Evolutionary conservation across 2,113 vertebrate genomes (phyloP).

Genomic region (Tachycineta bicolor): DNA sequence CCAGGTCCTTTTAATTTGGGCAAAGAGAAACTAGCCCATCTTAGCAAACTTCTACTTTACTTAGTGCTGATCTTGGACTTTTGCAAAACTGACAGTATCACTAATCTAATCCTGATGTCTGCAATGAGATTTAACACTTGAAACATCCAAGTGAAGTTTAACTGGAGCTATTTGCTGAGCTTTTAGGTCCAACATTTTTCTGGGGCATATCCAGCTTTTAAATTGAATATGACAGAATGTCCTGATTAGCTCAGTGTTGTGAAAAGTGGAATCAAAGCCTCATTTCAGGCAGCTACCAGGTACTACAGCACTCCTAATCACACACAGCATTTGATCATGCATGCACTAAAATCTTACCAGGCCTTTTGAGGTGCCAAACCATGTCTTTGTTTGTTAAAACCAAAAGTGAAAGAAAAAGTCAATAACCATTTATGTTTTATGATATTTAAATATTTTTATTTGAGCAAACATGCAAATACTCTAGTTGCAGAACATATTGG

Average conservation of each 20-base stretch:
- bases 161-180: conserved; percentile 11
- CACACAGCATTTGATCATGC: not conserved
- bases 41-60: not conserved
- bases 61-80: conserved; percentile 3
- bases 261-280: conserved; percentile 16
- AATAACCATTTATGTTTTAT: not conserved
- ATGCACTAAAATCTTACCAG: not conserved
- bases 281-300: not conserved
- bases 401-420: not conserved
- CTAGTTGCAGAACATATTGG: not conserved
- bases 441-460: not conserved
- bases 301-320: not conserved
- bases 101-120: conserved; percentile 51
- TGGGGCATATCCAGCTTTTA: not conserved
- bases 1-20: conserved; percentile 16
- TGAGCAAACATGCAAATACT: not conserved
- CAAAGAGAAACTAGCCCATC: not conserved
- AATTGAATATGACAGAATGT: conserved; percentile 42
- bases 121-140: conserved; percentile 30
- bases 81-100: conserved; percentile 35
- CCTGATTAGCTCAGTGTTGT: not conserved
- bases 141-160: conserved; percentile 24
- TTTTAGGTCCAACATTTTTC: conserved; percentile 9
- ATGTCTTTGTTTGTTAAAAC: not conserved
- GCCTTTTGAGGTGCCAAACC: not conserved